Conservation (phyloP, 2,797 vertebrate species). For the Myioborus melanocephalus region DNA sequence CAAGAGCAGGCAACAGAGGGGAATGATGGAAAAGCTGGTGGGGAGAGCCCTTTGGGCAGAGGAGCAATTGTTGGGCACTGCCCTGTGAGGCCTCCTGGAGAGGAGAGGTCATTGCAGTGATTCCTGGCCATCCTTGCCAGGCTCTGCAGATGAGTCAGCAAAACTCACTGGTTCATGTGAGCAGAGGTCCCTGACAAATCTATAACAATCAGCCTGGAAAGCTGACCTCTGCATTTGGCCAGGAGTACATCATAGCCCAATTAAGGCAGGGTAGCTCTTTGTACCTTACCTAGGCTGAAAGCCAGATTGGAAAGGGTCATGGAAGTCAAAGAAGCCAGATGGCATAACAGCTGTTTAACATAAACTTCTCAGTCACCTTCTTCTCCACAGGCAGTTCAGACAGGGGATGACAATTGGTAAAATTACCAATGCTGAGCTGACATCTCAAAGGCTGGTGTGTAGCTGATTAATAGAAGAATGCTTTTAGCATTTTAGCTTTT, state of each 20-base stretch:
- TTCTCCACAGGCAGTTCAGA: background rate
- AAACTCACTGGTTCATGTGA: background rate
- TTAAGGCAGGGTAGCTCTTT: slow-evolving; percentile 22
- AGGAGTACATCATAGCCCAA: slow-evolving; percentile 54
- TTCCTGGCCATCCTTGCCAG: background rate
- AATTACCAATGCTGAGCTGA: background rate
- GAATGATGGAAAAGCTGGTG: slow-evolving; percentile 3
- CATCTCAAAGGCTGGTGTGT: background rate
- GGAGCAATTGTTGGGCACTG: slow-evolving; percentile 36
- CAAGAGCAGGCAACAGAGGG: background rate
- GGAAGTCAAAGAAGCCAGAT: slow-evolving; percentile 58
- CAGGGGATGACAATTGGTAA: background rate
- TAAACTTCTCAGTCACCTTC: slow-evolving; percentile 60
- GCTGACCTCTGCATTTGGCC: slow-evolving; percentile 47
- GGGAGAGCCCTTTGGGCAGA: background rate
- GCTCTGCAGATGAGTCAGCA: slow-evolving; percentile 40
- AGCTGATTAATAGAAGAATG: background rate
- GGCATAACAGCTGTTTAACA: slow-evolving; percentile 53
- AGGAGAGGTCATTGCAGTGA: background rate
- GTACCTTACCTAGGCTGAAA: slow-evolving; percentile 48
- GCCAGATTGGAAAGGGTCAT: slow-evolving; percentile 40
- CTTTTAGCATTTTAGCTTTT: background rate
- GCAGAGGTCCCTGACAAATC: slow-evolving; percentile 42
- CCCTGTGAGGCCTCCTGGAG: background rate
- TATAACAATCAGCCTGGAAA: slow-evolving; percentile 22